Evolutionary conservation across 2,888 invertebrate genomes (phyloP), one percentile per base, ranked within the genome.

Genomic region (Argynnis bischoffii): DNA sequence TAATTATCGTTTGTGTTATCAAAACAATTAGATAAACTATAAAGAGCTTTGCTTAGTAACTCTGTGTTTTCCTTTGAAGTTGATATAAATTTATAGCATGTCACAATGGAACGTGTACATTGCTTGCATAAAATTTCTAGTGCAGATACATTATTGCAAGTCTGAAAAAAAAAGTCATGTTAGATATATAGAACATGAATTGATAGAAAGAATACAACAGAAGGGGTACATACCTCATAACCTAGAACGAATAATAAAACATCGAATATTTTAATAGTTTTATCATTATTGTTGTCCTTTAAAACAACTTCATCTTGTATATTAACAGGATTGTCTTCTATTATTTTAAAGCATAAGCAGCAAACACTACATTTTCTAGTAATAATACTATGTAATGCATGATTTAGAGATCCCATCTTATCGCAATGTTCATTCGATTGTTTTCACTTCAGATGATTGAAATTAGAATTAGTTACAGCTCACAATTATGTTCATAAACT

Each of bases 81-180:
- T 66, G 78, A 78, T 16, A 84, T 80, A 66, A 89, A 90, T 57
- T 74, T 83, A 57, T 86, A 89, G 64, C 80, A 78, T 50, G 68
- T 81, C 55, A 85, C 74, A 6, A 84, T 81, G 11, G 74, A 69
- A 63, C 78, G 79, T 4, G 76, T 72, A 70, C 90, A 90, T 31
- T 76, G 72, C 31, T 76, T 74, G 70, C 90, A 90, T 4, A 90
- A 56, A 47, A 76, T 69, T 59, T 84, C 78, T 64, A 85, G 82
- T 54, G 78, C 71, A 11, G 76, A 72, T 47, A 87, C 64, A 66
- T 79, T 81, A 48, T 77, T 76, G 55, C 69, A 75, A 18, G 81
- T 76, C 89, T 89, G 86, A 64, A 89, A 88, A 51, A 66, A 66
- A 69, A 18, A 54, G 55, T 48, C 11, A 46, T 14, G 8, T 5